Conservation (phyloP, 2,888 invertebrate genomes). For the Drosophila vallismaia region DNA sequence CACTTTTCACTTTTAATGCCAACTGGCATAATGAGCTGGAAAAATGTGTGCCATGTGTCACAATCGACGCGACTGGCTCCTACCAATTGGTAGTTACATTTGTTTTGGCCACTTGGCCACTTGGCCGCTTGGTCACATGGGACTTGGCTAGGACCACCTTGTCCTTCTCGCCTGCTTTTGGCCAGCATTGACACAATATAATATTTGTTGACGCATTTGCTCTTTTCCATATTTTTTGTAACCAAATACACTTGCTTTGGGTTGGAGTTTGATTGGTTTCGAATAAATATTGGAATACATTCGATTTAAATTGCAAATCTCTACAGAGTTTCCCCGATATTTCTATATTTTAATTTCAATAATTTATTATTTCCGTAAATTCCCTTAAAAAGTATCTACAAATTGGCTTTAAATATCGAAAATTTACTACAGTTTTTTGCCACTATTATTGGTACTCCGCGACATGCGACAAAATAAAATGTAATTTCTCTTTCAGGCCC, state of each 20-base stretch:
- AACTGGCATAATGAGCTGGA: constrained; percentile 64
- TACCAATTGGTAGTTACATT: constrained; percentile 37
- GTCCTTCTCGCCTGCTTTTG: constrained; percentile 19
- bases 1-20: constrained; percentile 70
- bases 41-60: constrained; percentile 49
- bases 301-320: too few species aligned
- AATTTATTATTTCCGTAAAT: background rate
- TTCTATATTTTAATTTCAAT: too few species aligned
- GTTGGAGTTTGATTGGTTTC: too few species aligned
- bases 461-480: constrained; percentile 13
- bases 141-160: constrained; percentile 30
- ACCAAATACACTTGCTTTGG: constrained; percentile 8
- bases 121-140: constrained; percentile 50
- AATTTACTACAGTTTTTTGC: background rate
- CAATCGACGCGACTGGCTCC: constrained; percentile 19
- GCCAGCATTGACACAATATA: constrained; percentile 77
- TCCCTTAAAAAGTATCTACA: background rate
- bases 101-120: constrained; percentile 56
- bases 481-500: constrained; percentile 44
- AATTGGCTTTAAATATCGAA: background rate
- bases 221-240: constrained; percentile 68
- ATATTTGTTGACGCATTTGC: constrained; percentile 72
- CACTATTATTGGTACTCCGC: background rate
- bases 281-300: too few species aligned
- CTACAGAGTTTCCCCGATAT: too few species aligned